These are phyloP conservation scores for Cantharis rufa DNA, from an alignment of 2,888 invertebrate genomes.

Conservation along the genomic window DNA sequence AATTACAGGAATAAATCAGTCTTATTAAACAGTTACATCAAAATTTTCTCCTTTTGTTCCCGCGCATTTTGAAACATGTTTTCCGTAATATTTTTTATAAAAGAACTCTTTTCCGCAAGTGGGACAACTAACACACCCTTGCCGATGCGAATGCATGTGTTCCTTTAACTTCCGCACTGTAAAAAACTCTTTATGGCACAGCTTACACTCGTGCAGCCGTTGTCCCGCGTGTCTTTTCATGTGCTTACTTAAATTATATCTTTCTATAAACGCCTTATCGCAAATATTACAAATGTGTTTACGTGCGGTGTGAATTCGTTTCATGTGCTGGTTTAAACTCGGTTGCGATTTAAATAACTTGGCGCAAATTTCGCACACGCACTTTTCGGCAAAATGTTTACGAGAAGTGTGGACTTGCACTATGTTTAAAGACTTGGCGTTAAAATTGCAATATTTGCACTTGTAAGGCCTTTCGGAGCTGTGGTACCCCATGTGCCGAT, in stretches of 20 bases:
- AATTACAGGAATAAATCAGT: no score
- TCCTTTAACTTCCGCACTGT: conserved; percentile 35
- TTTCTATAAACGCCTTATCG: conserved; percentile 36
- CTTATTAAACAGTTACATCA: not conserved
- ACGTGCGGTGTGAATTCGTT: conserved; percentile 36
- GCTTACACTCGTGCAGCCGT: conserved; percentile 36
- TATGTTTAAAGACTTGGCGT: conserved; percentile 36
- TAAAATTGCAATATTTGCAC: conserved; percentile 36
- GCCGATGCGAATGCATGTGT: conserved; percentile 37
- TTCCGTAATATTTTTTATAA: conserved; percentile 38
- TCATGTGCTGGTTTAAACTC: conserved; percentile 38
- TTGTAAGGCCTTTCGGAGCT: conserved; percentile 35
- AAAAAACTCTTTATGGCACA: conserved; percentile 36
- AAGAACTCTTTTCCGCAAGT: conserved; percentile 39
- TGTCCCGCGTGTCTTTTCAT: conserved; percentile 36
- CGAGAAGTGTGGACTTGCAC: conserved; percentile 35
- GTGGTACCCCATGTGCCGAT: conserved; percentile 39
- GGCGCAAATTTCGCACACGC: conserved; percentile 38
- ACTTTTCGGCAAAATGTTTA: conserved; percentile 34
- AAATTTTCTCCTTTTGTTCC: not conserved
- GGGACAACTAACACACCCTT: conserved; percentile 36
- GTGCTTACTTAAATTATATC: conserved; percentile 36
- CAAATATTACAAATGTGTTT: conserved; percentile 37
- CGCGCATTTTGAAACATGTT: conserved; percentile 36
- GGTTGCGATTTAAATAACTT: conserved; percentile 40